Evolutionary conservation across 1,140 invertebrate species (phyloP).

Genomic region (Drosophila subpulchrella): DNA sequence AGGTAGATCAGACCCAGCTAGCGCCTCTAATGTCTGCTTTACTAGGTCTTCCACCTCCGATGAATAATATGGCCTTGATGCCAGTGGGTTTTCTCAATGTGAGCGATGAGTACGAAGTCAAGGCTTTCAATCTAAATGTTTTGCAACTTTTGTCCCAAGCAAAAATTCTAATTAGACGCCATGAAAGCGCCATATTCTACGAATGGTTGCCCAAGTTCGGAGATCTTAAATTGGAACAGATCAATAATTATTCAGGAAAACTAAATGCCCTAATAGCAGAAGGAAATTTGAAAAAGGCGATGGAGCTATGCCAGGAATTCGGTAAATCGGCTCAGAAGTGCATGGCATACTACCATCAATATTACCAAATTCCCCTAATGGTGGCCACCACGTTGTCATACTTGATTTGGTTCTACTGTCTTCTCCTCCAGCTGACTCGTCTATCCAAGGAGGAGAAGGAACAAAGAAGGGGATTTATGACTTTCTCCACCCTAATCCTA

Average conservation of each 20-base stretch:
- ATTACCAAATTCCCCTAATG: slow-evolving; percentile 89
- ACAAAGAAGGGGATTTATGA: background rate
- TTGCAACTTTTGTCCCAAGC: slow-evolving; percentile 14
- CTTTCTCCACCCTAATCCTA: slow-evolving; percentile 8
- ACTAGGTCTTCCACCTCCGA: slow-evolving; percentile 74
- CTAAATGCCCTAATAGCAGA: background rate
- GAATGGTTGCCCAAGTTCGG: slow-evolving; percentile 45
- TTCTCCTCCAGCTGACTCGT: slow-evolving; percentile 23
- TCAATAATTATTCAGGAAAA: slow-evolving; percentile 7
- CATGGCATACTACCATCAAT: slow-evolving; percentile 90
- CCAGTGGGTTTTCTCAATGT: slow-evolving; percentile 23
- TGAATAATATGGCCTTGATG: slow-evolving; percentile 22
- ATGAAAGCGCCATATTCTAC: slow-evolving; percentile 38
- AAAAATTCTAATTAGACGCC: background rate
- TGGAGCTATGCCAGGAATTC: background rate
- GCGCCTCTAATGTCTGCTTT: slow-evolving; percentile 33
- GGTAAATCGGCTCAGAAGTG: slow-evolving; percentile 85
- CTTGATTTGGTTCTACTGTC: slow-evolving; percentile 88
- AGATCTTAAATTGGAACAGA: slow-evolving; percentile 9
- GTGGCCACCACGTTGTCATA: slow-evolving; percentile 87
- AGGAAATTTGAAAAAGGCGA: slow-evolving; percentile 6
- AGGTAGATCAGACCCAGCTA: slow-evolving; percentile 23
- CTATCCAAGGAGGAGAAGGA: background rate
- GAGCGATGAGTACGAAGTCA: slow-evolving; percentile 58
- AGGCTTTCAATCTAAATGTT: slow-evolving; percentile 86